These are phyloP conservation scores for Phenganax stokvisi DNA, from an alignment of 92 coral and sea anemone genomes.

Conservation along the genomic window DNA sequence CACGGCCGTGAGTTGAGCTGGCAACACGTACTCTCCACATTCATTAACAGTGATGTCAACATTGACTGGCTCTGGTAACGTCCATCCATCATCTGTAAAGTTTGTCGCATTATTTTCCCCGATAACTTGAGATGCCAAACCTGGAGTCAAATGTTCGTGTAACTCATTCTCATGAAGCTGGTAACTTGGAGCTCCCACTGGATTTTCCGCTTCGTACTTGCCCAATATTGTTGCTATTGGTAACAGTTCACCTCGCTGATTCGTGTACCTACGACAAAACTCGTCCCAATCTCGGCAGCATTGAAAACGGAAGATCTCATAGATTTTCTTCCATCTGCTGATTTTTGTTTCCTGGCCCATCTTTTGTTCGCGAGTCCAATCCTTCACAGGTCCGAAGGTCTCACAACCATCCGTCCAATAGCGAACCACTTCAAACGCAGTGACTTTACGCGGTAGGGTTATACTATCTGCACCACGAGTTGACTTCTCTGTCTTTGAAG, in stretches of 20 bases:
- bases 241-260: conserved; percentile 76
- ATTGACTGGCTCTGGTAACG: background rate
- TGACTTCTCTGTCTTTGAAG: conserved; percentile 59
- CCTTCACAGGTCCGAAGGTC: conserved; percentile 76
- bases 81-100: background rate
- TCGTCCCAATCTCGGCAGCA: conserved; percentile 89
- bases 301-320: conserved; percentile 90
- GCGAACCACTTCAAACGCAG: conserved; percentile 88
- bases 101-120: background rate
- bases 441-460: conserved; percentile 82
- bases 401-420: conserved; percentile 98
- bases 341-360: conserved; percentile 97
- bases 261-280: conserved; percentile 76
- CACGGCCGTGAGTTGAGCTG: conserved; percentile 77
- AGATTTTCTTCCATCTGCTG: conserved; percentile 95
- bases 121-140: conserved; percentile 1
- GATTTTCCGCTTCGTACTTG: conserved; percentile 92
- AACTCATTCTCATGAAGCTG: conserved; percentile 30
- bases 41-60: conserved; percentile 15
- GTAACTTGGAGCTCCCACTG: conserved; percentile 46
- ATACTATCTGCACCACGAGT: conserved; percentile 40
- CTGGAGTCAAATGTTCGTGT: conserved; percentile 11
- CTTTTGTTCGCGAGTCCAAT: conserved; percentile 93
- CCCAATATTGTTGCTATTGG: conserved; percentile 90
- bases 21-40: conserved; percentile 57